Evolutionary conservation across 2,113 vertebrate genomes (phyloP).

Genomic region (Leptosomus discolor): DNA sequence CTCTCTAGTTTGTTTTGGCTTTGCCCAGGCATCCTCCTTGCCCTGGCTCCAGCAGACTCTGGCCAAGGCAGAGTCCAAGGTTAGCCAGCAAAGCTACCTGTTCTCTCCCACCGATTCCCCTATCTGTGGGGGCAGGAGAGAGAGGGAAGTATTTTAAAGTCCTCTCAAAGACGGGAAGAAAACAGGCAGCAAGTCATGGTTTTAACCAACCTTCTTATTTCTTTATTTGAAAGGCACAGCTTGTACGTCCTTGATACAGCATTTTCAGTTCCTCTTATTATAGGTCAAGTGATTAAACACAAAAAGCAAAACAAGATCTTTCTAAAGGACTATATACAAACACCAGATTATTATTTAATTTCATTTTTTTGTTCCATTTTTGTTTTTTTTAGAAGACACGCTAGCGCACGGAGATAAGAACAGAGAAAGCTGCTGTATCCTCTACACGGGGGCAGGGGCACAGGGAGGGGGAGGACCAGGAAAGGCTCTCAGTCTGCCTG

Average conservation of each 20-base stretch:
- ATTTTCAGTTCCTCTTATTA: constrained; percentile 66
- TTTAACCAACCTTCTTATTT: constrained; percentile 76
- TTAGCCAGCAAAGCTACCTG: neutral
- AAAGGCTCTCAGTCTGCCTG: neutral
- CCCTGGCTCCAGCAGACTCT: too few relatives aligned
- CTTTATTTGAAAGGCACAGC: constrained; percentile 85
- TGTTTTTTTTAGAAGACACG: constrained; percentile 61
- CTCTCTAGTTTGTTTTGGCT: neutral
- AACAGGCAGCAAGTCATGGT: neutral
- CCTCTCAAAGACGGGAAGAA: neutral
- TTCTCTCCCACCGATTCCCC: fast-evolving
- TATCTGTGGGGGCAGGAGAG: neutral
- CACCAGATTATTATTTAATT: constrained; percentile 64
- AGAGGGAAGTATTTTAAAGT: neutral
- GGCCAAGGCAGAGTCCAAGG: neutral
- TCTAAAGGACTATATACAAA: constrained; percentile 78
- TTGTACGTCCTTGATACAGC: constrained; percentile 76
- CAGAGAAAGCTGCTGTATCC: constrained; percentile 73
- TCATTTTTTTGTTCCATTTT: neutral
- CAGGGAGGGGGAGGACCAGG: neutral
- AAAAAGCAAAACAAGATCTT: constrained; percentile 68
- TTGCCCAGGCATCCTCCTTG: neutral
- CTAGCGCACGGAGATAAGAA: constrained; percentile 67
- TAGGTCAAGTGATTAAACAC: constrained; percentile 73
- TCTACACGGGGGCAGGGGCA: neutral